Base-by-base conservation (phyloP, 2,113 vertebrate species). In the Amia ocellicauda region DNA sequence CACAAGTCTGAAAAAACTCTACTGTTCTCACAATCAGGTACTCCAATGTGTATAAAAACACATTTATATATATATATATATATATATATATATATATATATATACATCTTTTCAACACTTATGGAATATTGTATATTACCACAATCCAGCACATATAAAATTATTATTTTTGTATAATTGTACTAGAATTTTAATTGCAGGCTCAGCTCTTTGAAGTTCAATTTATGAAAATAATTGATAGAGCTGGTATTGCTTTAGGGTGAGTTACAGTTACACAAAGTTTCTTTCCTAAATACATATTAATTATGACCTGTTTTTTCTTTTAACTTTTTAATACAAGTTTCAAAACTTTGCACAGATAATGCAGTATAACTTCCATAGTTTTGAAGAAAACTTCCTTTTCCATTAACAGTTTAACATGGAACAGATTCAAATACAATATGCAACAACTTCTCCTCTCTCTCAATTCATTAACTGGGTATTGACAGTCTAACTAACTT, bases 151-250 rank as follows among this genome's bases (percentile, higher is more conserved):
- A n/a, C n/a, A n/a, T n/a, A 59, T 41, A 74, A 53, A 60, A 58
- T 74, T 50, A 68, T 50, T 69, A 62, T 55, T 74, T 63, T 64
- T 45, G 27, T 22, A 14, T 40, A 54, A 63, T 51, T 64, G 31
- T 69, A 69, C 27, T 40, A 47, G 55, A 27, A 57, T 40, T 16
- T 64, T 72, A 63, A 76, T 69, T 75, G 36, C 28, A 31, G 23
- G 57, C 40, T 40, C 28, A 77, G 71, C 36, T 49, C 58, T 76
- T 76, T 77, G 66, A 69, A 66, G 57, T 74, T 51, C 17, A 45
- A 58, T 70, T 74, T 72, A 51, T 67, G 70, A 56, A 72, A 73
- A 52, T 71, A 67, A 74, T 77, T 76, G 59, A 67, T 16, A 63
- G 67, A 61, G 57, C 62, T 57, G 51, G 58, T 74, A 71, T 69